These are phyloP conservation scores for Calosoma granatense DNA, from an alignment of 1,140 invertebrate species.

Conservation along the genomic window DNA sequence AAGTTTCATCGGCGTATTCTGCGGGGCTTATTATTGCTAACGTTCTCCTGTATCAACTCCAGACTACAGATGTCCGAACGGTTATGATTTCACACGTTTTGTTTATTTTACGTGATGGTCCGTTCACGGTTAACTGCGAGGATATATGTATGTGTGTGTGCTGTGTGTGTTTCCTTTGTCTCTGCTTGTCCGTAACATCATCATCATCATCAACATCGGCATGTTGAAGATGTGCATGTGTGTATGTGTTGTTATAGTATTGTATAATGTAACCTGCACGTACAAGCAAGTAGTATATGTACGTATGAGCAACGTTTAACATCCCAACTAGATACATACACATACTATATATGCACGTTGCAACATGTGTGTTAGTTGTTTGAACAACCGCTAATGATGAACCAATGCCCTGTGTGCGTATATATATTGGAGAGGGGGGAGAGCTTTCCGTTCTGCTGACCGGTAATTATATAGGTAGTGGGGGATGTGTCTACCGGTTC, in stretches of 20 bases:
- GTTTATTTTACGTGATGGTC: constrained; percentile 8
- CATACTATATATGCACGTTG: background rate
- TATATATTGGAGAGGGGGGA: no score
- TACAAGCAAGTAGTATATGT: no score
- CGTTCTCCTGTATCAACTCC: background rate
- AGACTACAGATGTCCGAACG: background rate
- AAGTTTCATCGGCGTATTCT: background rate
- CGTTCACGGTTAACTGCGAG: no score
- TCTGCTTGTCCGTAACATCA: no score
- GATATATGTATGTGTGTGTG: no score
- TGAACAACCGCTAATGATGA: background rate
- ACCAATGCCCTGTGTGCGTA: background rate
- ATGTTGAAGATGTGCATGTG: no score
- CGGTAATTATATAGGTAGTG: background rate
- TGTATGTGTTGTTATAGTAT: no score
- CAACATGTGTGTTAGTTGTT: background rate
- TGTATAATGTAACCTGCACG: no score
- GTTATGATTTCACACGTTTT: constrained; percentile 8
- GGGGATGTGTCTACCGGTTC: background rate
- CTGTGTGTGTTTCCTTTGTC: no score
- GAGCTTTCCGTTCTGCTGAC: background rate
- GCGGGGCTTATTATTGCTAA: background rate
- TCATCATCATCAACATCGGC: no score
- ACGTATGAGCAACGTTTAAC: no score
- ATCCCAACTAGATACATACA: no score